These are phyloP conservation scores for Steinernema khuongi DNA, from an alignment of 1,140 invertebrate species.

Conservation along the genomic window DNA sequence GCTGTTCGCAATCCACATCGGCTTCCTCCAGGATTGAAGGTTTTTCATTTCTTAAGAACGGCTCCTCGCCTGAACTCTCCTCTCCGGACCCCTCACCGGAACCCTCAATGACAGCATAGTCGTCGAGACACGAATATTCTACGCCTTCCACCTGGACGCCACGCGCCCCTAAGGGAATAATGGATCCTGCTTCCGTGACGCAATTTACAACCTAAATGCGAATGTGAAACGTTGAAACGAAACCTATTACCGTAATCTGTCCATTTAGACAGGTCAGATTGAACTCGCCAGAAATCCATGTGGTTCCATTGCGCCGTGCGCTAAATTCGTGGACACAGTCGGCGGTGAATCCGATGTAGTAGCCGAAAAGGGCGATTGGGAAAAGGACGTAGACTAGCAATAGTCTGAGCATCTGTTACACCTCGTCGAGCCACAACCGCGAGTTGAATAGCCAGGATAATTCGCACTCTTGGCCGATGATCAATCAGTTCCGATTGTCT, in stretches of 20 bases:
- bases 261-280: neutral
- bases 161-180: constrained; percentile 34
- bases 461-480: constrained; percentile 1
- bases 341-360: neutral
- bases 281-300: neutral
- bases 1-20: constrained; percentile 33
- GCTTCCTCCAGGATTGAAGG: constrained; percentile 16
- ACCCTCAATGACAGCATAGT: constrained; percentile 2
- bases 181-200: constrained; percentile 30
- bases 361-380: neutral
- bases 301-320: neutral
- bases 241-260: neutral
- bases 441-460: neutral
- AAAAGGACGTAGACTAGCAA: neutral
- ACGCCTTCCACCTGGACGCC: constrained; percentile 37
- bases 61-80: neutral
- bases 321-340: neutral
- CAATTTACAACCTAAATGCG: constrained; percentile 40
- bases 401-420: neutral
- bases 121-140: constrained; percentile 17
- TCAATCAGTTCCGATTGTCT: neutral
- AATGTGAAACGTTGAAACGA: constrained; percentile 15
- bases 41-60: neutral
- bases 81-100: constrained; percentile 35
- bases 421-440: neutral